Evolutionary conservation across 2,113 vertebrate species (phyloP).

Genomic region (Ictidomys tridecemlineatus): DNA sequence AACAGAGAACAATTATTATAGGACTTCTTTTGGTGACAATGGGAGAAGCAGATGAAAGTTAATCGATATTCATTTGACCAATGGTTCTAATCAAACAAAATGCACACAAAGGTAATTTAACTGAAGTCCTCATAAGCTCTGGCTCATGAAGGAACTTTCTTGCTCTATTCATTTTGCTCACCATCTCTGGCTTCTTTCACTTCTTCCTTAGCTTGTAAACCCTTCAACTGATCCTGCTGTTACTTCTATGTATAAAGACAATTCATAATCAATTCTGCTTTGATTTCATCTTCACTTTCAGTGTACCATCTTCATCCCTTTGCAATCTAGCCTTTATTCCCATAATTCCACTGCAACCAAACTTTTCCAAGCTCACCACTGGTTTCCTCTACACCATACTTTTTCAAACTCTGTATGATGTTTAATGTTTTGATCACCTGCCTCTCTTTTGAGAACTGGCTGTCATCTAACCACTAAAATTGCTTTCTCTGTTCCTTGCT

Average conservation of each 20-base stretch:
- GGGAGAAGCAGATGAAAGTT: background rate
- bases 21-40: background rate
- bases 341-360: background rate
- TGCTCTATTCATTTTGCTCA: background rate
- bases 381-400: background rate
- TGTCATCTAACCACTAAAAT: background rate
- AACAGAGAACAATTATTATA: background rate
- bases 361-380: background rate
- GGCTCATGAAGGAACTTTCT: background rate
- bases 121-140: background rate
- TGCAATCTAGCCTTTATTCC: background rate
- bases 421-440: background rate
- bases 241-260: background rate
- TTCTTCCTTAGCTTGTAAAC: background rate
- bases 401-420: background rate
- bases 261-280: background rate
- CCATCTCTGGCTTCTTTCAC: background rate
- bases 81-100: slow-evolving; percentile 28
- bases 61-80: background rate
- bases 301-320: background rate
- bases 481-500: background rate
- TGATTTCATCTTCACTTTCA: slow-evolving; percentile 23
- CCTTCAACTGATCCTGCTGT: background rate
- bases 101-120: background rate
- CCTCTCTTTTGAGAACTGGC: background rate